phyloP scores from a whole-genome alignment of 35 echinoderm and acorn worm species.

The Ophioderma brevispina region DNA sequence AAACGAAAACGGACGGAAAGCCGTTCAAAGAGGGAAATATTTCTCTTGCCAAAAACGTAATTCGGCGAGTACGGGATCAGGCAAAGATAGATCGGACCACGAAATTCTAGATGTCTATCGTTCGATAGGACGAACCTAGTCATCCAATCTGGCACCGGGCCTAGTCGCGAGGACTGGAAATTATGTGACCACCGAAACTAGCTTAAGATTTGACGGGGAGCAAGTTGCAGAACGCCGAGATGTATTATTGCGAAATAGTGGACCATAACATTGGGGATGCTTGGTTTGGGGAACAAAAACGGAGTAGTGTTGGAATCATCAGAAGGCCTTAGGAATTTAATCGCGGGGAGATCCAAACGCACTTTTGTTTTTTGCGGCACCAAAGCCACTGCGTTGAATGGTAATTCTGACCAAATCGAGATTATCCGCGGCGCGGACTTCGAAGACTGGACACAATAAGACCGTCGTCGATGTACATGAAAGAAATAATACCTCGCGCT shows the following conservation, averaged over 20 bases:
- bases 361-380: constrained; percentile 22
- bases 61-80: background rate
- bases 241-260: background rate
- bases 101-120: background rate
- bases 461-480: constrained; percentile 31
- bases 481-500: constrained; percentile 1
- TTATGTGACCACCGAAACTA: constrained; percentile 7
- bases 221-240: background rate
- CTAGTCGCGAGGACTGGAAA: constrained; percentile 8
- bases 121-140: background rate
- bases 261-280: background rate
- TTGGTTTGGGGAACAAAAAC: constrained; percentile 12
- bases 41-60: background rate
- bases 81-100: background rate
- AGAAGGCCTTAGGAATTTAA: constrained; percentile 14
- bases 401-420: background rate
- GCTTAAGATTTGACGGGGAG: background rate
- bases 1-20: constrained; percentile 28
- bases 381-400: background rate
- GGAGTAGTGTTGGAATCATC: background rate
- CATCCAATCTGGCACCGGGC: constrained; percentile 11
- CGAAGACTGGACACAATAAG: constrained; percentile 10
- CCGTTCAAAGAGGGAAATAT: constrained; percentile 27
- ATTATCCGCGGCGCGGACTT: background rate
- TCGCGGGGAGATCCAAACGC: background rate